phyloP scores from a whole-genome alignment of 1,140 invertebrate genomes.

The Theocolax elegans region DNA sequence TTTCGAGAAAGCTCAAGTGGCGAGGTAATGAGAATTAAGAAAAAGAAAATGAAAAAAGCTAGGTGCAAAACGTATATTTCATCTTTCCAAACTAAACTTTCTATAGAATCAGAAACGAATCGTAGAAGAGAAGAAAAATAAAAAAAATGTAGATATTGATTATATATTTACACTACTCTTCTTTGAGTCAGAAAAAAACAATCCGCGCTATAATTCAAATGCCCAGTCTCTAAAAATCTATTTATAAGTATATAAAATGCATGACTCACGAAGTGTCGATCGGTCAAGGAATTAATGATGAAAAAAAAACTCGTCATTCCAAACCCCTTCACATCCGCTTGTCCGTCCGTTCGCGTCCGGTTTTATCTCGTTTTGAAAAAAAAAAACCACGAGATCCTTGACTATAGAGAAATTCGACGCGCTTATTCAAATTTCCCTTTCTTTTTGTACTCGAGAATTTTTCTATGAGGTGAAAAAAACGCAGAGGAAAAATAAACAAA shows the following conservation, averaged over 20 bases:
- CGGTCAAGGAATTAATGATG: neutral
- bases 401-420: constrained; percentile 5
- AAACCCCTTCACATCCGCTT: constrained; percentile 38
- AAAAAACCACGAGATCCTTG: constrained; percentile 19
- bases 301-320: constrained; percentile 27
- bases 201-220: constrained; percentile 59
- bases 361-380: constrained; percentile 22
- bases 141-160: constrained; percentile 41
- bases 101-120: constrained; percentile 63
- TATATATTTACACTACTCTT: constrained; percentile 52
- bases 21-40: constrained; percentile 31
- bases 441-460: constrained; percentile 27
- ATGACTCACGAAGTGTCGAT: constrained; percentile 47
- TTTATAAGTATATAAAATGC: constrained; percentile 35
- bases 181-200: constrained; percentile 54
- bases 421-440: constrained; percentile 18
- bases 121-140: constrained; percentile 52
- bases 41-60: constrained; percentile 38
- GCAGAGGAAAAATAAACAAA: neutral
- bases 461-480: neutral
- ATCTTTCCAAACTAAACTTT: constrained; percentile 66
- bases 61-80: constrained; percentile 50
- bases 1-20: neutral
- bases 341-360: constrained; percentile 38
- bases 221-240: constrained; percentile 52